phyloP scores from a whole-genome alignment of 2,888 invertebrate species.

The Metopia argyrocephala region DNA sequence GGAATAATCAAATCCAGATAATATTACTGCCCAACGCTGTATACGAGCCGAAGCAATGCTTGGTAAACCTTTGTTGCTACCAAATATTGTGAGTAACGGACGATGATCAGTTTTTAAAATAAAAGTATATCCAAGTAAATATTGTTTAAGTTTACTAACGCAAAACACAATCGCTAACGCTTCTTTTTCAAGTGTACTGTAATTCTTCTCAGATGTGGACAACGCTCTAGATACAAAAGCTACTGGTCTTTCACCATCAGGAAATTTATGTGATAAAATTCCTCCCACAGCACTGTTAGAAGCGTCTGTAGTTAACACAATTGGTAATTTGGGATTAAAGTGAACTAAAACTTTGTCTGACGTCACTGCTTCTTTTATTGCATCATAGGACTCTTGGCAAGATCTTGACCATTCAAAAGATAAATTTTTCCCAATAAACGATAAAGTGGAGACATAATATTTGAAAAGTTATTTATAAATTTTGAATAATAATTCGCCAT shows the following conservation, averaged over 20 bases:
- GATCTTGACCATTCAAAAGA: too few relatives aligned
- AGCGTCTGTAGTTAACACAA: slow-evolving; percentile 67
- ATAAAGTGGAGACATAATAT: slow-evolving; percentile 51
- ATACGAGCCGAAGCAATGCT: slow-evolving; percentile 42
- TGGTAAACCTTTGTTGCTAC: slow-evolving; percentile 56
- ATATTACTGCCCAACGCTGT: slow-evolving; percentile 31
- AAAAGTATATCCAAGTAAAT: slow-evolving; percentile 53
- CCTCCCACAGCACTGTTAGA: slow-evolving; percentile 59
- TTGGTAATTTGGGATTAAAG: slow-evolving; percentile 56
- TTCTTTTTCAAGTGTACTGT: slow-evolving; percentile 60
- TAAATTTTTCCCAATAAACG: slow-evolving; percentile 51
- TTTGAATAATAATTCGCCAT: slow-evolving; percentile 58
- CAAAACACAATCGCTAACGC: slow-evolving; percentile 47
- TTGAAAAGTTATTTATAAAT: slow-evolving; percentile 57
- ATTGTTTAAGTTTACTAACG: slow-evolving; percentile 58
- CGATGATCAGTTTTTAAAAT: slow-evolving; percentile 56
- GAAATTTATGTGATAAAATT: slow-evolving; percentile 60
- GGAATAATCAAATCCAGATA: slow-evolving; percentile 60
- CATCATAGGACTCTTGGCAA: too few relatives aligned
- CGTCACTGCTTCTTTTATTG: slow-evolving; percentile 66
- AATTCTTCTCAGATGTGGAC: slow-evolving; percentile 56
- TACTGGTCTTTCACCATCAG: slow-evolving; percentile 46
- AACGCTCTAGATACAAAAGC: slow-evolving; percentile 62
- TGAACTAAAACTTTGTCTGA: slow-evolving; percentile 60
- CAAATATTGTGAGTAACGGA: slow-evolving; percentile 57